These are phyloP conservation scores for Bolborhynchus lineola DNA, from an alignment of 2,113 vertebrate species.

Conservation along the genomic window DNA sequence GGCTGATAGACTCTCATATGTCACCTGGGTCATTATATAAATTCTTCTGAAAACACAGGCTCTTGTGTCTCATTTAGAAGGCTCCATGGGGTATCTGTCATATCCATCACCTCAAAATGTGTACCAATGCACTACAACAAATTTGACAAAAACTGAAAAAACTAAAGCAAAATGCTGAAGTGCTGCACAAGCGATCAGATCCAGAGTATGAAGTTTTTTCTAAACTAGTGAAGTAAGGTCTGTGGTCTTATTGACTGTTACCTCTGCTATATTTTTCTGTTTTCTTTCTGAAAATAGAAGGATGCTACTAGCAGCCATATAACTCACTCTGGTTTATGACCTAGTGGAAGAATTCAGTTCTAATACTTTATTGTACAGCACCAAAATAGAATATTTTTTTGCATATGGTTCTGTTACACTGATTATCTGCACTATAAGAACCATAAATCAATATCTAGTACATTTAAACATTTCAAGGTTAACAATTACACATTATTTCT, in stretches of 20 bases:
- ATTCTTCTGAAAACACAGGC: neutral
- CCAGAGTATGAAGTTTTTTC: neutral
- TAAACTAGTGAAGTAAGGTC: neutral
- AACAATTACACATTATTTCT: neutral
- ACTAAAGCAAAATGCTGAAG: neutral
- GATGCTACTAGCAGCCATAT: neutral
- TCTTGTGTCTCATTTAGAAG: neutral
- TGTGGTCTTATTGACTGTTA: neutral
- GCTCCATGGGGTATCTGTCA: neutral
- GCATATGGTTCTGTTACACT: neutral
- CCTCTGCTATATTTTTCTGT: neutral
- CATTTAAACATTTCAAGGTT: neutral
- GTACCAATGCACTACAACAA: neutral
- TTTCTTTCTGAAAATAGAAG: conserved; percentile 1
- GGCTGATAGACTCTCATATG: neutral
- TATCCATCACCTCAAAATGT: neutral
- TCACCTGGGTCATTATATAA: neutral
- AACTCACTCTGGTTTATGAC: conserved; percentile 19
- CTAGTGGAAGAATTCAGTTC: neutral
- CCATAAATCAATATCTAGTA: neutral
- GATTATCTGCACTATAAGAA: neutral
- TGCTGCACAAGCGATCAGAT: neutral
- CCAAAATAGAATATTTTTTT: conserved; percentile 14
- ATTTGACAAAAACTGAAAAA: neutral
- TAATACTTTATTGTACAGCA: neutral